Base-by-base conservation (phyloP, 30 jellyfish, hydroid and myxozoan species). In the Mastigias papua region DNA sequence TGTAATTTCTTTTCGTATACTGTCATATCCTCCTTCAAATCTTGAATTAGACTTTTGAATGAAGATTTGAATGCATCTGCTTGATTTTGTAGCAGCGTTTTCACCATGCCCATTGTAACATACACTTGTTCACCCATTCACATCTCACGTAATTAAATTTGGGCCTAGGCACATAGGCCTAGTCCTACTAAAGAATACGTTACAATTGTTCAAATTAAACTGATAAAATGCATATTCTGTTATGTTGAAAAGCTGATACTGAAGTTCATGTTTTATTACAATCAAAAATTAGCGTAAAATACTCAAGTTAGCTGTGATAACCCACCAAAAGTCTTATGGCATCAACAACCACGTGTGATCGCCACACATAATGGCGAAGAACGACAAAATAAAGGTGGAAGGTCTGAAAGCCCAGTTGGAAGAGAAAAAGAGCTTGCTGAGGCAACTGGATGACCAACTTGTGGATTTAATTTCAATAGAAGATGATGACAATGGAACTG, bases 71-170 rank as follows among this genome's bases (percentile, higher is more conserved):
- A 81, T 11, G 91, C 91, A 30, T 65, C 84, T 29, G 91, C 84
- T 65, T 81, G 91, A 29, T 65, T 81, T 58, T 81, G 91, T 22
- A 81, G 8, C 17, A 81, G 91, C 37, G 35, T 17, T 32, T 63
- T 81, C 42, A 81, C 91, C 35, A 66, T 76, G 42, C 65, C 91
- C n/a, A 81, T 26, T 1, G 91, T 81, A 27, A 81, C 91, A 74
- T 71, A 27, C 32, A 2, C 28, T 20, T 29, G 84, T 19, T 11
- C 51, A n/a, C n/a, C 33, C 30, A 72, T 13, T n/a, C n/a, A n/a
- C n/a, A n/a, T n/a, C n/a, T n/a, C n/a, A n/a, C n/a, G n/a, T n/a
- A n/a, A n/a, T n/a, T n/a, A n/a, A n/a, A n/a, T n/a, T n/a, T n/a
- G n/a, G n/a, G n/a, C n/a, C n/a, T n/a, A n/a, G n/a, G n/a, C n/a